Conservation (phyloP, 2,797 vertebrate genomes). For the Cyprinodon diabolis region DNA sequence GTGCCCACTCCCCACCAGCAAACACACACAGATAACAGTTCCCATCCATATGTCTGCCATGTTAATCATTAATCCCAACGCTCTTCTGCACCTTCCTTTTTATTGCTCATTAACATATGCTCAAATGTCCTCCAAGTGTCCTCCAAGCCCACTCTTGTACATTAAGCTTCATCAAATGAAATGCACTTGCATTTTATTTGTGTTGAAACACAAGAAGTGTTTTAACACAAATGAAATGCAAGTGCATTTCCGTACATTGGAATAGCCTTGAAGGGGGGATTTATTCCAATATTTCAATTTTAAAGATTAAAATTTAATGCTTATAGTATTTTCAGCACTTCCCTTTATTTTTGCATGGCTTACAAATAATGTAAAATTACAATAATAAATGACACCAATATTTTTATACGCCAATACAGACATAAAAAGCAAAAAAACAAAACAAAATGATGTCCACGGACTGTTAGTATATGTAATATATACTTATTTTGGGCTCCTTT, state of each 20-base stretch:
- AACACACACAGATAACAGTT: background rate
- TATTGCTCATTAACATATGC: conserved; percentile 2
- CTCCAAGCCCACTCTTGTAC: background rate
- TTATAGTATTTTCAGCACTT: background rate
- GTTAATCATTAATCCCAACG: conserved; percentile 13
- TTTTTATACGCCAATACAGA: background rate
- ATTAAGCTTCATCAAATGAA: background rate
- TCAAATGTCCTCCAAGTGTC: background rate
- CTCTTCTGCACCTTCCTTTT: conserved; percentile 14
- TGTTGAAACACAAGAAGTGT: no score
- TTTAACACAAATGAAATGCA: no score
- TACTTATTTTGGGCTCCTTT: background rate
- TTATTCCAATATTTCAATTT: background rate
- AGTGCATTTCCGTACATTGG: background rate
- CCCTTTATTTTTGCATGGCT: background rate
- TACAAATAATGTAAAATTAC: background rate
- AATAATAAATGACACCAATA: background rate
- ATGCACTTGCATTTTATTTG: background rate
- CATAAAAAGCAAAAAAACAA: no score
- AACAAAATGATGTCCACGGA: background rate
- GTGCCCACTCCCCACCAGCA: conserved; percentile 12
- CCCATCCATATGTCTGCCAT: conserved; percentile 5
- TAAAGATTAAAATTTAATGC: background rate
- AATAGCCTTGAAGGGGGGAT: background rate
- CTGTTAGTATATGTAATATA: background rate